Evolutionary conservation across 2,888 invertebrate species (phyloP), one percentile per base, ranked within the genome.

Genomic region (Drosophila pullipes): DNA sequence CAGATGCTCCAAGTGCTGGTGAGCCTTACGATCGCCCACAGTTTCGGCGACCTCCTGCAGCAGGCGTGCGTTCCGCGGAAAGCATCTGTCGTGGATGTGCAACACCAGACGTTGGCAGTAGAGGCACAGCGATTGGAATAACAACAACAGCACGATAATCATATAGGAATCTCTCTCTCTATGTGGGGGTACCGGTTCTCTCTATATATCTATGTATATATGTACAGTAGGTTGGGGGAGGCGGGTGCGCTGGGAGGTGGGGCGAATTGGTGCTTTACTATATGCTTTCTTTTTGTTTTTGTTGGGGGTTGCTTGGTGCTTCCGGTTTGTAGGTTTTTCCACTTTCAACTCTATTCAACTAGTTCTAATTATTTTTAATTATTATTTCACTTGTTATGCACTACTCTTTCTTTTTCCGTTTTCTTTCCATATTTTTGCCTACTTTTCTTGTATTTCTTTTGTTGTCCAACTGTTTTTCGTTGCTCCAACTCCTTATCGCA

Each of bases 51-150:
- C 89, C 86, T 92, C 93, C 78, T 89, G 91, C 49, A 92, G 81
- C 69, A 93, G 82, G 59, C 93, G 92, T 66, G 86, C 90, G 90
- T 93, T 92, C 18, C 92, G 91, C 79, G 93, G 93, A 74, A 93
- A 91, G 92, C 93, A 93, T 90, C 92, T 90, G 84, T 93, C 92
- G 79, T 93, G 93, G 82, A 93, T 83, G 77, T 86, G 83, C 76
- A 93, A 84, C 69, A 93, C 92, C 70, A 93, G 89, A 57, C 91
- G 92, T 90, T 93, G 93, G 73, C 93, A 92, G 78, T 92, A 93
- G 74, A 93, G 90, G 85, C 93, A 93, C 84, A 93, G 89, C 83
- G 93, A 93, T 92, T 92, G 92, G 69, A 93, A 93, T 77, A 93
- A 91, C 82, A 93, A 79, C 71, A 93, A 81, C 85, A 93, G 79